phyloP scores from a whole-genome alignment of 2,113 vertebrate genomes.

The Globicephala melas region DNA sequence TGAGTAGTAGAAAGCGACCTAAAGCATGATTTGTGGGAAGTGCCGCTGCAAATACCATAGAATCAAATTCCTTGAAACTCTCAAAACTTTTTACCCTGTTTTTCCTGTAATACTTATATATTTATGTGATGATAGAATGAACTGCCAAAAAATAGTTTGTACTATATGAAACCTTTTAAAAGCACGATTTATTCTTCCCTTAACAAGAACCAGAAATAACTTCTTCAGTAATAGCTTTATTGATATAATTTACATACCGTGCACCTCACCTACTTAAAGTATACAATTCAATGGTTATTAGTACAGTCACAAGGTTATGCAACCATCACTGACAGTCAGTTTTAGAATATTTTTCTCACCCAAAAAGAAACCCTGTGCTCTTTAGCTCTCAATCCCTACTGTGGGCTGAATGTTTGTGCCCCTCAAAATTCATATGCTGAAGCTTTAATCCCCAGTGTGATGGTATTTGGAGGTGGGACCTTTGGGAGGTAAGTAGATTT shows the following conservation, averaged over 20 bases:
- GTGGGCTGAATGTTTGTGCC: not conserved
- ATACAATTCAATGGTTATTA: not conserved
- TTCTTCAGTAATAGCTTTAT: not conserved
- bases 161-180: not conserved
- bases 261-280: not conserved
- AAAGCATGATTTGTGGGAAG: not conserved
- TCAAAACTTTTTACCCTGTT: not conserved
- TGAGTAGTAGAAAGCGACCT: not conserved
- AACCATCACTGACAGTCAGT: too few species aligned
- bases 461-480: not conserved
- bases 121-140: not conserved
- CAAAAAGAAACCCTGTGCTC: not conserved
- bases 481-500: not conserved
- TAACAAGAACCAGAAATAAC: not conserved
- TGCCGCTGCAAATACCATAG: not conserved
- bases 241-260: not conserved
- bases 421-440: not conserved
- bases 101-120: not conserved
- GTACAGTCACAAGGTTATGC: too few species aligned
- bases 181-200: not conserved
- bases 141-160: not conserved
- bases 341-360: not conserved
- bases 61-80: not conserved
- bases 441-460: not conserved
- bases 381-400: not conserved